Conservation (phyloP, 2,113 vertebrate species). For the Coregonus clupeaformis region DNA sequence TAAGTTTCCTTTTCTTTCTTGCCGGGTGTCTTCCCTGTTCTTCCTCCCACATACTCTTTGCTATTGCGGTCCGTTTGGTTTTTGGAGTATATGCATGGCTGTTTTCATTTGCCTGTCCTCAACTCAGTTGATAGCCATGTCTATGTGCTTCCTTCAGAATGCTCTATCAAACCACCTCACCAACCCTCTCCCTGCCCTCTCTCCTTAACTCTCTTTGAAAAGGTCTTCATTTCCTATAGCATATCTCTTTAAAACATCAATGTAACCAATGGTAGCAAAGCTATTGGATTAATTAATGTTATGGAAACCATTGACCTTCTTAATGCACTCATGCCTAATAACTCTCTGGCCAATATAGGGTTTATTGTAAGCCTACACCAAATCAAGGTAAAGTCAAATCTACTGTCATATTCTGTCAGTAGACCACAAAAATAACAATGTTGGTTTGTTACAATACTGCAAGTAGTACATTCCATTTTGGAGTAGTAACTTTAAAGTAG, state of each 20-base stretch:
- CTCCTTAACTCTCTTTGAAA: neutral
- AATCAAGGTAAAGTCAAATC: too few relatives aligned
- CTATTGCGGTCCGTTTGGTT: conserved; percentile 18
- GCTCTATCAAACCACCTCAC: neutral
- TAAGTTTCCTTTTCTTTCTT: neutral
- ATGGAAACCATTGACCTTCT: too few relatives aligned
- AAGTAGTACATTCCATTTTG: neutral
- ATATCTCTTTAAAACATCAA: too few relatives aligned
- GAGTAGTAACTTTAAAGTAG: neutral
- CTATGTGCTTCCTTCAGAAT: conserved; percentile 1
- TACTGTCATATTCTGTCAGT: too few relatives aligned
- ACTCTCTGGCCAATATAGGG: too few relatives aligned
- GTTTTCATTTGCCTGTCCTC: conserved; percentile 23
- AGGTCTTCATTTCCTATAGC: too few relatives aligned
- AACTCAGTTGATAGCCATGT: neutral
- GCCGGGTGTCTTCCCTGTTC: conserved; percentile 6
- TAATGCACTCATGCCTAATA: too few relatives aligned
- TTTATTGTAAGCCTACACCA: too few relatives aligned
- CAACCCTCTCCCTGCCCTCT: neutral
- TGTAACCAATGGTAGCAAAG: too few relatives aligned
- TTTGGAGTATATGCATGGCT: conserved; percentile 22
- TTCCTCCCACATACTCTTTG: conserved; percentile 1
- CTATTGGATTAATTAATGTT: too few relatives aligned
- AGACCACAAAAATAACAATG: too few relatives aligned
- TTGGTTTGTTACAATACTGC: too few relatives aligned